These are phyloP conservation scores for Volucella zonaria DNA, from an alignment of 2,888 invertebrate genomes.

Conservation along the genomic window DNA sequence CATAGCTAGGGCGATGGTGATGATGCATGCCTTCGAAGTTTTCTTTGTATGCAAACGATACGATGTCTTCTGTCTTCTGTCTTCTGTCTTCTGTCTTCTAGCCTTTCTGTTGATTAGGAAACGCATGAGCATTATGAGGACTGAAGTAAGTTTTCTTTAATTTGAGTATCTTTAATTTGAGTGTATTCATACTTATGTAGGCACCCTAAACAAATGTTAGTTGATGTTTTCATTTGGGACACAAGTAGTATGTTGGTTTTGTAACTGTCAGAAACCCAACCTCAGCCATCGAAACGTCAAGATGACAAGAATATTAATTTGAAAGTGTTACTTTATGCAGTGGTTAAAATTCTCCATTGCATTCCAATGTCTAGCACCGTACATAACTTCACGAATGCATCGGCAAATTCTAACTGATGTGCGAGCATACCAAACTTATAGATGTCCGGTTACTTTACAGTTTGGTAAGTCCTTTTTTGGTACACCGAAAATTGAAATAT, in stretches of 20 bases:
- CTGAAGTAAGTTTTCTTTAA: slow-evolving; percentile 18
- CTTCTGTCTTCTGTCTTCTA: not conserved
- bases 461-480: no score
- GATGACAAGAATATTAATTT: slow-evolving; percentile 15
- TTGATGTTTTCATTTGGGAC: no score
- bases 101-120: slow-evolving; percentile 30
- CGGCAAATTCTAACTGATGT: no score
- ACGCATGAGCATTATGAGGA: slow-evolving; percentile 12
- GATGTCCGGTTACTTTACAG: no score
- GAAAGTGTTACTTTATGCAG: not conserved
- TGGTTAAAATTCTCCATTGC: not conserved
- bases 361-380: not conserved
- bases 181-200: no score
- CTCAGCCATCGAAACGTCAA: slow-evolving; percentile 1
- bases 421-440: no score
- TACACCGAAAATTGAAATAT: no score
- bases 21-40: slow-evolving; percentile 48
- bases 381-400: no score
- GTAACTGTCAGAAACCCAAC: slow-evolving; percentile 11
- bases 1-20: slow-evolving; percentile 24
- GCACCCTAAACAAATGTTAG: no score
- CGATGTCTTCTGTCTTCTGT: not conserved
- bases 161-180: not conserved
- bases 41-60: slow-evolving; percentile 41
- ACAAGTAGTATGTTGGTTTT: not conserved